phyloP scores from a whole-genome alignment of 2,888 invertebrate species.

The Diadegma fenestrale region DNA sequence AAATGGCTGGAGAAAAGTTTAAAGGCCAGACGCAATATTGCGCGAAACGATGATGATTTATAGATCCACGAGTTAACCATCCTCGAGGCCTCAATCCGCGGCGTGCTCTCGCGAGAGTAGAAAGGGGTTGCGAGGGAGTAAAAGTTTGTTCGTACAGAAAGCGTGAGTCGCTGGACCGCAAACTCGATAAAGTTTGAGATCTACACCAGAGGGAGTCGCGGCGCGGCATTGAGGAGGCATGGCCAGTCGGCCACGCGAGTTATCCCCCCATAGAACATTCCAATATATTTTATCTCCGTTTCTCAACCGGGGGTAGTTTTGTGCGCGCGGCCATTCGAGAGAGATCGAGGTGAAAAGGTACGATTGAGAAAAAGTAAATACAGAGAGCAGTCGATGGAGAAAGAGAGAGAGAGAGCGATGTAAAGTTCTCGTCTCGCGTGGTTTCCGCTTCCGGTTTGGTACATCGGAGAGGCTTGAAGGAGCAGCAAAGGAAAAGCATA shows the following conservation, averaged over 20 bases:
- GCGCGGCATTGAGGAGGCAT: slow-evolving; percentile 61
- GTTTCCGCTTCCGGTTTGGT: slow-evolving; percentile 77
- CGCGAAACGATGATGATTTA: background rate
- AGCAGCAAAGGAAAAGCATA: slow-evolving; percentile 38
- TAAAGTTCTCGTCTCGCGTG: slow-evolving; percentile 73
- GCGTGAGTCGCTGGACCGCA: slow-evolving; percentile 80
- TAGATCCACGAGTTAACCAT: background rate
- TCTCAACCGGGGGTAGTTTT: slow-evolving; percentile 35
- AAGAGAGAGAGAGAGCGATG: slow-evolving; percentile 36
- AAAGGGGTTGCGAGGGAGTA: slow-evolving; percentile 48
- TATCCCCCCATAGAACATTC: slow-evolving; percentile 44
- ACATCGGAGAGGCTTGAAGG: slow-evolving; percentile 44
- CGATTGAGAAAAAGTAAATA: slow-evolving; percentile 16
- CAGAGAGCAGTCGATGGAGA: slow-evolving; percentile 18
- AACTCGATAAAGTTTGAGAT: slow-evolving; percentile 83
- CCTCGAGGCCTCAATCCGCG: slow-evolving; percentile 15
- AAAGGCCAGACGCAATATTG: slow-evolving; percentile 41
- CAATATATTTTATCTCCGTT: slow-evolving; percentile 45
- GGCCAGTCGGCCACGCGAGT: slow-evolving; percentile 61
- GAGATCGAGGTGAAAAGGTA: slow-evolving; percentile 21
- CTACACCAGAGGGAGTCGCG: slow-evolving; percentile 68
- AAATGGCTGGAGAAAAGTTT: slow-evolving; percentile 62
- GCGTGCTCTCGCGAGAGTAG: slow-evolving; percentile 14
- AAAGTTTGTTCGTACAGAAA: slow-evolving; percentile 80
- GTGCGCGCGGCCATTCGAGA: slow-evolving; percentile 18